Conservation (phyloP, 2,888 invertebrate genomes). For the Troides oblongomaculatus region DNA sequence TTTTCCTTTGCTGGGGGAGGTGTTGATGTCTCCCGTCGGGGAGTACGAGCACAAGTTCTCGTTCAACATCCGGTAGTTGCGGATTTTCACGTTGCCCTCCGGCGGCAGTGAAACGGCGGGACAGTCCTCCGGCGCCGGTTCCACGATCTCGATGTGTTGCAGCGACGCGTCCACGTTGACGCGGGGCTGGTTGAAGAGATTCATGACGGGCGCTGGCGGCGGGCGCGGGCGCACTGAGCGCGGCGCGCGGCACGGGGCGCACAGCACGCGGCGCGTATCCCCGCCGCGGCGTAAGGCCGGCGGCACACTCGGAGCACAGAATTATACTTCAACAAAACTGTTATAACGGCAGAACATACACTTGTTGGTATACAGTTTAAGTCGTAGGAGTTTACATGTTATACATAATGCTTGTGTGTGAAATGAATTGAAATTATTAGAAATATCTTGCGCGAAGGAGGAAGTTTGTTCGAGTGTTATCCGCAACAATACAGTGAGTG, state of each 20-base stretch:
- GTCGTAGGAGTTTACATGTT: no score
- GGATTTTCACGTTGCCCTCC: constrained; percentile 63
- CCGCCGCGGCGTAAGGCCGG: constrained; percentile 28
- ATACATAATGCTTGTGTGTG: no score
- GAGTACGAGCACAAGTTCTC: constrained; percentile 65
- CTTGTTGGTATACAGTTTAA: not conserved
- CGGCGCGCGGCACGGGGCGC: constrained; percentile 35
- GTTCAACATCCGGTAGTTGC: constrained; percentile 61
- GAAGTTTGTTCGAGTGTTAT: no score
- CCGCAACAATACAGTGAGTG: no score
- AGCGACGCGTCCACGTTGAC: constrained; percentile 39
- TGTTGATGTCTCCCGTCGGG: constrained; percentile 62
- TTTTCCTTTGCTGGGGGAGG: constrained; percentile 60
- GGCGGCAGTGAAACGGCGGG: constrained; percentile 51
- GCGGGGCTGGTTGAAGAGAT: constrained; percentile 39
- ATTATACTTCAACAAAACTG: not conserved
- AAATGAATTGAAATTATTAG: no score
- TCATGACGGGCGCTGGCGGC: constrained; percentile 56
- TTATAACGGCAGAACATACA: not conserved
- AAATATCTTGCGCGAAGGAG: no score
- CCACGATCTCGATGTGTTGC: constrained; percentile 55
- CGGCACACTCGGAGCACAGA: constrained; percentile 7
- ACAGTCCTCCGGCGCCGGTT: constrained; percentile 56
- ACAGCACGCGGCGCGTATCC: constrained; percentile 31
- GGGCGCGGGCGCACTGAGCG: constrained; percentile 47